These are phyloP conservation scores for Notolabrus celidotus DNA, from an alignment of 2,797 vertebrate species.

Conservation along the genomic window DNA sequence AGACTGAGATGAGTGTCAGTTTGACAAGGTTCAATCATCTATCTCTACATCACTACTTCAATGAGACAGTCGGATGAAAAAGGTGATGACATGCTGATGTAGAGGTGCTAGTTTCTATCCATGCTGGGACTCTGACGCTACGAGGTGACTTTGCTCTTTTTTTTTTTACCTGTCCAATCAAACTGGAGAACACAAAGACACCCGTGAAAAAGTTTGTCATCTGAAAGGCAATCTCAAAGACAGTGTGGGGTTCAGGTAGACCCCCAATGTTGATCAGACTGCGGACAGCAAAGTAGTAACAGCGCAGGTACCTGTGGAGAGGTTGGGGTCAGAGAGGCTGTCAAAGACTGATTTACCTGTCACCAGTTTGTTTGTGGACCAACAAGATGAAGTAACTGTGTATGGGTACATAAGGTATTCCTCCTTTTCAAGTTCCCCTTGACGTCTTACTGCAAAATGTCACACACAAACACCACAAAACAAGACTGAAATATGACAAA, in stretches of 20 bases:
- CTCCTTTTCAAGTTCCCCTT: slow-evolving; percentile 8
- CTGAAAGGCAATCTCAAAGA: slow-evolving; percentile 94
- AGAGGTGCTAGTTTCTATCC: slow-evolving; percentile 24
- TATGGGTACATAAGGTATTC: background rate
- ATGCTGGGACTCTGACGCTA: slow-evolving; percentile 30
- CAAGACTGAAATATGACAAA: background rate
- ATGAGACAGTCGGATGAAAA: background rate
- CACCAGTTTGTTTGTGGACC: background rate
- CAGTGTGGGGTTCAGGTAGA: slow-evolving; percentile 90
- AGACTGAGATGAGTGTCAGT: slow-evolving; percentile 1
- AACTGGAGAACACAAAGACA: slow-evolving; percentile 95
- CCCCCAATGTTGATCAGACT: slow-evolving; percentile 96
- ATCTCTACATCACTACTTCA: slow-evolving; percentile 32
- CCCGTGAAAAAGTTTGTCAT: slow-evolving; percentile 93
- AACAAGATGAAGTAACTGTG: no score
- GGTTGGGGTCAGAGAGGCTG: slow-evolving; percentile 33
- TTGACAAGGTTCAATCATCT: slow-evolving; percentile 13
- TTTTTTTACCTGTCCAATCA: slow-evolving; percentile 92
- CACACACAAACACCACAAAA: background rate
- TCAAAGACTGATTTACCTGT: background rate
- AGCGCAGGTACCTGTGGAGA: slow-evolving; percentile 90
- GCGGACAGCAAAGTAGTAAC: slow-evolving; percentile 93
- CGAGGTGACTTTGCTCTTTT: background rate
- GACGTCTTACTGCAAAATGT: slow-evolving; percentile 25
- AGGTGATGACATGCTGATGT: background rate